Conservation (phyloP, 2,113 vertebrate species). For the Chaetorhynchus papuensis region DNA sequence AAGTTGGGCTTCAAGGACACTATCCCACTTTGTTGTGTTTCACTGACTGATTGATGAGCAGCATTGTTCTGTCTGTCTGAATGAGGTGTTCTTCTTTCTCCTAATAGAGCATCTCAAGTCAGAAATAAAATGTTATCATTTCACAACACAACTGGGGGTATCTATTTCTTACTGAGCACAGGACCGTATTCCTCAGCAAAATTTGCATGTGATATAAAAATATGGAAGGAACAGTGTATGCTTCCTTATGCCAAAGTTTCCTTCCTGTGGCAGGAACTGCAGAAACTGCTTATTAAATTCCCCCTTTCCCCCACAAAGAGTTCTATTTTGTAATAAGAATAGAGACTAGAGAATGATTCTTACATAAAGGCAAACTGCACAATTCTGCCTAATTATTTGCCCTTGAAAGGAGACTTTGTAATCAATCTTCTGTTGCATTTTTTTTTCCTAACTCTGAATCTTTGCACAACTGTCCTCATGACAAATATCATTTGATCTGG, state of each 20-base stretch:
- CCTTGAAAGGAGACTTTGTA: slow-evolving; percentile 32
- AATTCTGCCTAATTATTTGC: slow-evolving; percentile 3
- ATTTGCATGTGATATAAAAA: neutral
- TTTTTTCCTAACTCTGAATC: slow-evolving; percentile 16
- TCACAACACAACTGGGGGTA: neutral
- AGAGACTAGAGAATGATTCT: neutral
- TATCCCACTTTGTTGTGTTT: neutral
- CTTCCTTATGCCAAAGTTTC: neutral
- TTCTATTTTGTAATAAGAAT: neutral
- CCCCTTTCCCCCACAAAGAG: neutral
- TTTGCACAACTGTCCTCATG: neutral
- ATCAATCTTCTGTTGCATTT: neutral
- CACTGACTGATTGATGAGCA: neutral
- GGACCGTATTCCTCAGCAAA: neutral
- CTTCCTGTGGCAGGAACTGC: neutral
- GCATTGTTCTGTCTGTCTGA: neutral
- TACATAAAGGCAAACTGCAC: neutral
- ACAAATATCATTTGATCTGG: slow-evolving; percentile 39
- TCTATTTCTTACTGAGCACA: neutral
- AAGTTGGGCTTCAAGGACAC: neutral
- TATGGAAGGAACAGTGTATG: neutral
- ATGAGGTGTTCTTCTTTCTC: neutral
- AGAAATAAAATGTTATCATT: neutral
- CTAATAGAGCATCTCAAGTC: neutral
- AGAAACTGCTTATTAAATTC: neutral